Conservation (phyloP, 2,888 invertebrate genomes). For the Lamellibrachia columna region DNA sequence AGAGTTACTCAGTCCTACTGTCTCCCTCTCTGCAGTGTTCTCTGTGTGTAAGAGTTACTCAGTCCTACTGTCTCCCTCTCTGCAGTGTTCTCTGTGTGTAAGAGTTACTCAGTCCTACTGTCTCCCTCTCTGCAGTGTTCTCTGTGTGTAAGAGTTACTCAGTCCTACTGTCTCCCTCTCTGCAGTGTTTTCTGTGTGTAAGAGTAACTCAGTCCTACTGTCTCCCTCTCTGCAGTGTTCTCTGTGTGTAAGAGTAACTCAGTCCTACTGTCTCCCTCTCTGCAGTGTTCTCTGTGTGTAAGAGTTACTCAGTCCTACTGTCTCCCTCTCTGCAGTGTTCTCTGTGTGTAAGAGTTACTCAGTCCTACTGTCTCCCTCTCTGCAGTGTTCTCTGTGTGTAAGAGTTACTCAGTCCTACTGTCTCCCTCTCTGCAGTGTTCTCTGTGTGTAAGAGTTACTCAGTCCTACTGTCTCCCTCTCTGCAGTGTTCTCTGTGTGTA, state of each 20-base stretch:
- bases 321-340: no score
- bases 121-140: no score
- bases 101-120: not conserved
- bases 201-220: not conserved
- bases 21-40: no score
- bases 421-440: no score
- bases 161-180: not conserved
- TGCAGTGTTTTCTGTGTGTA: slow-evolving; percentile 32
- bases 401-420: not conserved
- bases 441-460: no score
- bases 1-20: not conserved
- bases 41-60: no score
- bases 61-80: not conserved
- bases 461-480: not conserved
- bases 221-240: no score
- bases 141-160: no score
- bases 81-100: slow-evolving; percentile 31
- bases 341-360: no score
- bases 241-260: no score
- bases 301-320: not conserved
- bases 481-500: slow-evolving; percentile 31
- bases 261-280: not conserved
- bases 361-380: not conserved
- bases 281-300: slow-evolving; percentile 31
- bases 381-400: slow-evolving; percentile 31